phyloP scores from a whole-genome alignment of 2,888 invertebrate genomes.

The Ceratothoa steindachneri region DNA sequence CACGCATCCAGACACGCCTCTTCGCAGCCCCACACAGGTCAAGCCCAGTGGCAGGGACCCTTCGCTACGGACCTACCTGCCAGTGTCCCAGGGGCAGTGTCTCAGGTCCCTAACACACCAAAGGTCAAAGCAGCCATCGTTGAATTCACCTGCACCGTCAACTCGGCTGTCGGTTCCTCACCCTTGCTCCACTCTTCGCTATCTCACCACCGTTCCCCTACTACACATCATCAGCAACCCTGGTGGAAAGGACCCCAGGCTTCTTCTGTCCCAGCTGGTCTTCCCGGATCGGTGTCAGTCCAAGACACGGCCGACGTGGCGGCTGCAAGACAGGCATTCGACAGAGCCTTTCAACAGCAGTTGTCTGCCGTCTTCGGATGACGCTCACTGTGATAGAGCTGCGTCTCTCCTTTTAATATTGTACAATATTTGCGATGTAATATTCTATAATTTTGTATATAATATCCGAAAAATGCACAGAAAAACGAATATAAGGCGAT shows the following conservation, averaged over 20 bases:
- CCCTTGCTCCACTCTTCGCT: background rate
- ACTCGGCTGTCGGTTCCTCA: background rate
- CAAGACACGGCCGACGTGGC: background rate
- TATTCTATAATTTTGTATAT: background rate
- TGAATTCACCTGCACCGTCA: background rate
- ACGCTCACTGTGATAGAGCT: background rate
- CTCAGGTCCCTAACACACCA: background rate
- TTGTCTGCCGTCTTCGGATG: background rate
- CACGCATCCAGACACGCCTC: background rate
- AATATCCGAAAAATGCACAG: background rate
- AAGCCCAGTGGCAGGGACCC: background rate
- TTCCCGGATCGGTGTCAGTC: background rate
- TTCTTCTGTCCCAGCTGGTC: background rate
- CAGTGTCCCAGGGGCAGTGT: background rate
- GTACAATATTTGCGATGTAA: background rate
- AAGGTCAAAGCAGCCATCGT: background rate
- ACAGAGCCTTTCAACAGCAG: background rate
- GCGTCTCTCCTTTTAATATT: too few species aligned
- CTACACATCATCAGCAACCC: background rate
- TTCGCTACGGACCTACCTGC: background rate
- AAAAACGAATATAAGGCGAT: slow-evolving; percentile 6
- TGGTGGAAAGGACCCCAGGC: background rate
- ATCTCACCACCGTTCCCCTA: background rate
- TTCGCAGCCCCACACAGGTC: background rate
- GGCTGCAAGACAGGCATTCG: background rate